These are phyloP conservation scores for Shinisaurus crocodilurus DNA, from an alignment of 2,113 vertebrate species.

Conservation along the genomic window DNA sequence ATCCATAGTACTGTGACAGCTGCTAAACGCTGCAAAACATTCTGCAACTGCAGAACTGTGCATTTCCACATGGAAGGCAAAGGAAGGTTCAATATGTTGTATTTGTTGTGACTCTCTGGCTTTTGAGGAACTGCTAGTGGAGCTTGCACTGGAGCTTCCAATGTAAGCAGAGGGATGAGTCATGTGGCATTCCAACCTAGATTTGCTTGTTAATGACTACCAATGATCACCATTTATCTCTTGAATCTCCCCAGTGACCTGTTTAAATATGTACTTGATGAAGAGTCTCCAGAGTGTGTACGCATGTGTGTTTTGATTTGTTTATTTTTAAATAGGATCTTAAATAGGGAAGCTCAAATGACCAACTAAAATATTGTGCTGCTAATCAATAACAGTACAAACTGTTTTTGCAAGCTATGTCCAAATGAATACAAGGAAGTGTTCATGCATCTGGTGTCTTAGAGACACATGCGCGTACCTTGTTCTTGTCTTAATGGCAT, in stretches of 20 bases:
- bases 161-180: background rate
- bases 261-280: constrained; percentile 1
- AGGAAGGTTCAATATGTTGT: background rate
- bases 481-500: background rate
- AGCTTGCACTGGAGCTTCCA: background rate
- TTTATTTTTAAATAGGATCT: background rate
- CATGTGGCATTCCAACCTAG: background rate
- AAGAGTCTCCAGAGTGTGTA: background rate
- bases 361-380: constrained; percentile 5
- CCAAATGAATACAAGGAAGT: background rate
- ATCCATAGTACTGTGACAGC: background rate
- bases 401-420: background rate
- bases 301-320: background rate
- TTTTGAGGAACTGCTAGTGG: background rate
- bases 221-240: constrained; percentile 12
- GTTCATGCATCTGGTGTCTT: background rate
- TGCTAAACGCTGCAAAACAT: background rate
- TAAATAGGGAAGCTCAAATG: background rate
- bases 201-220: constrained; percentile 15
- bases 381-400: constrained; percentile 10
- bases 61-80: background rate
- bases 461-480: background rate
- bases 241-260: background rate
- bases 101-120: background rate
- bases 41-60: background rate